Evolutionary conservation across 2,888 invertebrate species (phyloP).

Genomic region (Standfussiana lucernea): DNA sequence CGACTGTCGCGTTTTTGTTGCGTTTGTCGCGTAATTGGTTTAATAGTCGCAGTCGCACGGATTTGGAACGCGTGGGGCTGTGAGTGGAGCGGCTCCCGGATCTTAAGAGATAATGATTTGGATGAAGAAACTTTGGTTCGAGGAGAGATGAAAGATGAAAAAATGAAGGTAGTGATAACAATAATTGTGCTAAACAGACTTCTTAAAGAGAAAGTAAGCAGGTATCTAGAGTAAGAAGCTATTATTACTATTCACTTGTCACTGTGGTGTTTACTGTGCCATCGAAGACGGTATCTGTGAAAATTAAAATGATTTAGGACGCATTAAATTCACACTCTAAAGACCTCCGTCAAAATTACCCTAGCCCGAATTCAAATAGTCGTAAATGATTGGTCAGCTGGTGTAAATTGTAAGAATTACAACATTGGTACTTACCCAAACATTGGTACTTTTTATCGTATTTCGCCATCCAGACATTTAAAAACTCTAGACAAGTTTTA

Average conservation of each 20-base stretch:
- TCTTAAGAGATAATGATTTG: conserved; percentile 45
- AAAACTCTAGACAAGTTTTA: background rate
- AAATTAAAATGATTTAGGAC: background rate
- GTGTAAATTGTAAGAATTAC: background rate
- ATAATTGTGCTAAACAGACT: background rate
- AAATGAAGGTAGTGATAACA: background rate
- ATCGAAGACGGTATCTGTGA: background rate
- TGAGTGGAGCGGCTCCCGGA: conserved; percentile 77
- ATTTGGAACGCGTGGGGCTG: conserved; percentile 64
- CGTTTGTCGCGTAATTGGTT: conserved; percentile 78
- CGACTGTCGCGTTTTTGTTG: conserved; percentile 73
- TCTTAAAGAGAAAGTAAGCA: background rate
- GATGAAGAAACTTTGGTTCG: background rate
- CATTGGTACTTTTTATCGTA: background rate
- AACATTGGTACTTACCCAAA: background rate
- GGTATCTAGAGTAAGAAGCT: background rate
- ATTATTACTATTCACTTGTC: background rate
- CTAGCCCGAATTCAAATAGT: background rate
- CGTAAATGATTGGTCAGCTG: background rate
- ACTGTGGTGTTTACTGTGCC: background rate
- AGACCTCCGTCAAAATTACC: background rate
- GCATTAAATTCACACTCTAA: background rate
- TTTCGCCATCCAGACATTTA: background rate
- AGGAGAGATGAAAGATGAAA: background rate
- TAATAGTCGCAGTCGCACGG: conserved; percentile 68